phyloP scores from a whole-genome alignment of 2,113 vertebrate genomes.

The Anseranas semipalmata region DNA sequence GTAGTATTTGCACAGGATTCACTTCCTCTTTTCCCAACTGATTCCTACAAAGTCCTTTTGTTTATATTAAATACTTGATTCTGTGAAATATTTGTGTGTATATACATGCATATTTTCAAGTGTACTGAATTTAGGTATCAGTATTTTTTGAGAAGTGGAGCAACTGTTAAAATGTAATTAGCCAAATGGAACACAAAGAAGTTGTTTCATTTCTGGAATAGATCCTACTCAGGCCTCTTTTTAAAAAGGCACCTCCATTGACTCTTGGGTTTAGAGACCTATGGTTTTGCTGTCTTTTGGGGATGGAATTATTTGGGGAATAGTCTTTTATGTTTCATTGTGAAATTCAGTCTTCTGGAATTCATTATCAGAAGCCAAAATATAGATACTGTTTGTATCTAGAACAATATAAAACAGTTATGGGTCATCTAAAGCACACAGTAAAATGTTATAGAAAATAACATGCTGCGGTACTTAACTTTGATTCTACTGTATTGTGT shows the following conservation, averaged over 20 bases:
- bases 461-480: not conserved
- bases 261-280: not conserved
- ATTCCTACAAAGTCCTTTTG: not conserved
- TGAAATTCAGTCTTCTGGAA: not conserved
- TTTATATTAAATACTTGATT: not conserved
- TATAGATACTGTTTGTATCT: not conserved
- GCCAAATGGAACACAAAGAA: not conserved
- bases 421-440: not conserved
- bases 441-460: not conserved
- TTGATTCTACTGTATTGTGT: not conserved
- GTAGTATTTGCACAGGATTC: not conserved
- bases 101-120: not conserved
- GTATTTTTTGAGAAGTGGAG: not conserved
- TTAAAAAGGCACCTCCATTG: no score
- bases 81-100: not conserved
- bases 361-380: not conserved
- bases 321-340: not conserved
- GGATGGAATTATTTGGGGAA: not conserved
- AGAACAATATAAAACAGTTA: not conserved
- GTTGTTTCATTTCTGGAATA: not conserved
- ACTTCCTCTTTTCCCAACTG: not conserved
- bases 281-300: not conserved
- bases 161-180: not conserved
- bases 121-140: not conserved
- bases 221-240: not conserved